Evolutionary conservation across 2,113 vertebrate species (phyloP), one percentile per base, ranked within the genome.

Genomic region (Sander vitreus): DNA sequence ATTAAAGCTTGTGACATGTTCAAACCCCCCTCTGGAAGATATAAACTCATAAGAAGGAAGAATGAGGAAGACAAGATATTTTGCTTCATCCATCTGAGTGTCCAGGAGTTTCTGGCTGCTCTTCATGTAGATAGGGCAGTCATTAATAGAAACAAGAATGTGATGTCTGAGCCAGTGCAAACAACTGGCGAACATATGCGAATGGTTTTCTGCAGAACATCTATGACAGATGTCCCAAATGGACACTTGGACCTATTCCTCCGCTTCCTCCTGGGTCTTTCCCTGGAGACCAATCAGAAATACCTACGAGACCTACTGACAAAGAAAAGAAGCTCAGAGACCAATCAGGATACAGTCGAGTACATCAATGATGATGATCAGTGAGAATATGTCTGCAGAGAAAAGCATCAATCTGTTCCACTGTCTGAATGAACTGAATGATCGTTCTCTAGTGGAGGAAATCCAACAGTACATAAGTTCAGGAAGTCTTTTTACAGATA

Each of bases 61-160:
- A 50, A 27, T 36, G 54, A 68, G 13, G 12, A 21, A 39, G 39
- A 58, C 25, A 75, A 16, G 25, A 12, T 80, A 15, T 73, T 73
- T 2, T 7, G 78, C 69, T 80, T 80, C 0, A 3, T 80, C 53
- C 78, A 80, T 54, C 57, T 76, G 10, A 83, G 45, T 36, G 62
- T 83, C 39, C 73, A 83, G 27, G 80, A 83, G 73, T 83, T 83
- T 83, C 2, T 83, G 59, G 80, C 80, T 1, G 80, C 81, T 77
- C 2, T 83, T 0, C 1, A 83, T 23, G 73, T 75, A 0, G 3
- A 75, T 4, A 3, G 1, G 15, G 1, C 13, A 16, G 2, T 45
- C 54, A 19, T 21, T 3, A 27, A 58, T 11, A 19, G 2, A 45
- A 6, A 8, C n/a, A 55, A 55, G 33, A 71, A 71, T 27, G n/a